Base-by-base conservation (phyloP, 1,140 invertebrate genomes). In the Galendromus occidentalis region DNA sequence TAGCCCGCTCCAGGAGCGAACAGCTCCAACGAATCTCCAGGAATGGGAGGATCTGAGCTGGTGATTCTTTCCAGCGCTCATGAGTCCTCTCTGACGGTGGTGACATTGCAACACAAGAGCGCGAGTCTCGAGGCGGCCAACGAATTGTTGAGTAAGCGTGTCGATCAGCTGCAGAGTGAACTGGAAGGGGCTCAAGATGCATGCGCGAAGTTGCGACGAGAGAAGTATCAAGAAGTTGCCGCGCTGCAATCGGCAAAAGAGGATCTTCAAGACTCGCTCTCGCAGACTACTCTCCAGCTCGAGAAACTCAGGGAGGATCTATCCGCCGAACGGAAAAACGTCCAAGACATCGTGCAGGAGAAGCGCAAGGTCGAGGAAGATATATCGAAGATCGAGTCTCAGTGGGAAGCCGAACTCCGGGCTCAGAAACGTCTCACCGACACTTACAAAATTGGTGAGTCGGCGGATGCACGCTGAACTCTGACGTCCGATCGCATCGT, bases 381-480 rank as follows among this genome's bases (percentile, higher is more conserved):
- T 33, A 29, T 59, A 14, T 25, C 33, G 2, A 59, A 25, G 14
- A 59, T 59, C 25, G 51, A 59, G 22, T 29, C 51, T 17, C 51
- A 59, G 33, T 59, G 51, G 51, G 51, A 59, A 59, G 51, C 51
- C 14, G 51, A 59, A 22, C 51, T 59, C 17, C 25, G 51, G 6
- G 51, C 51, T 9, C 25, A 59, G 25, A 59, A 59, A 33, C 25
- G 51, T 6, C 20, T 59, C 17, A 59, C 51, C 14, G 51, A 59
- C 12, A 33, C 51, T 22, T 59, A 59, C 51, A 59, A 59, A 22
- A 59, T 59, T 22, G 51, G 51, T 47, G 28, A 22, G 45, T 59
- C 20, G 33, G 22, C 2, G 14, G 33, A 59, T 5, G 20, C 33
- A n/a, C 25, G 25, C 25, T 59, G 14, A 39, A 4, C 9, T 39